Conservation (phyloP, 2,797 vertebrate species). For the Ciconia nigra region DNA sequence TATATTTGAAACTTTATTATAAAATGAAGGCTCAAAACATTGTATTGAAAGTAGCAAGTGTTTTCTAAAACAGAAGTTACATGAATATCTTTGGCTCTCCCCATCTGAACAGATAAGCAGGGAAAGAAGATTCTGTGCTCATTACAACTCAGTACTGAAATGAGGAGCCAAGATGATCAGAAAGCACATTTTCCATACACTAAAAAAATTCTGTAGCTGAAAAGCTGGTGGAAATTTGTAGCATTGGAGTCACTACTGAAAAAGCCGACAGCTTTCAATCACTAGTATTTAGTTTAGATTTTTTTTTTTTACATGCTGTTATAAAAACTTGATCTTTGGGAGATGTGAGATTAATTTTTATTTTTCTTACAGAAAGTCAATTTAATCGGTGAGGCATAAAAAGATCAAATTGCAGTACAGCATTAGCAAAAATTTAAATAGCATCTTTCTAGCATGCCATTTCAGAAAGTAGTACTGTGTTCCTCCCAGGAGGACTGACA, state of each 20-base stretch:
- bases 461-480: background rate
- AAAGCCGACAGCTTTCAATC: background rate
- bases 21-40: background rate
- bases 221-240: background rate
- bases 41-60: background rate
- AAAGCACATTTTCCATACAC: background rate
- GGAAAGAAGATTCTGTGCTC: background rate
- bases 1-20: background rate
- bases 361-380: background rate
- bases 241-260: background rate
- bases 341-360: background rate
- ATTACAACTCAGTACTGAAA: background rate
- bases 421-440: background rate
- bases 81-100: accelerated
- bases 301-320: background rate
- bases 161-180: background rate
- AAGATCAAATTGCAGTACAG: background rate
- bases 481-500: background rate
- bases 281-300: background rate
- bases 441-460: background rate
- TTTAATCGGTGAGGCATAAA: background rate
- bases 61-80: background rate
- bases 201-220: background rate
- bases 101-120: background rate
- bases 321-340: background rate